phyloP scores from a whole-genome alignment of 2,888 invertebrate species.

The Halictus ligatus region DNA sequence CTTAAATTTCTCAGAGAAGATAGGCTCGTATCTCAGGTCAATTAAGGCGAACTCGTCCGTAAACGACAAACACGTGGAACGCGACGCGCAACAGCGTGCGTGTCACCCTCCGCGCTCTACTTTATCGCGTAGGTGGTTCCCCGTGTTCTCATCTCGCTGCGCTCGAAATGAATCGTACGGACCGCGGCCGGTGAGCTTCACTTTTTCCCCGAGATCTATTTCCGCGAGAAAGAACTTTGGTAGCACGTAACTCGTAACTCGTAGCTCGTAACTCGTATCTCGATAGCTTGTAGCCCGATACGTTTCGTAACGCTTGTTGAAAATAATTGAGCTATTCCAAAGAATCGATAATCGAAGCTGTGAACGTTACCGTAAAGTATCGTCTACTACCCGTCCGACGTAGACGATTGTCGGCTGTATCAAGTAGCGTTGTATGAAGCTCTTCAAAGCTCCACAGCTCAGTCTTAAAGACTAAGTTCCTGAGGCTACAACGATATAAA shows the following conservation, averaged over 20 bases:
- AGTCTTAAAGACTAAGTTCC: no score
- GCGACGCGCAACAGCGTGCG: conserved; percentile 34
- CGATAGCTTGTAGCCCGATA: neutral
- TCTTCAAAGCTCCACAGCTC: no score
- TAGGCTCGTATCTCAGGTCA: conserved; percentile 83
- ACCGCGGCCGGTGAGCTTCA: neutral
- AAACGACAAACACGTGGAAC: conserved; percentile 84
- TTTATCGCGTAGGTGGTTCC: conserved; percentile 62
- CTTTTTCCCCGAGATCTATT: neutral
- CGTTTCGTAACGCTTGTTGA: neutral
- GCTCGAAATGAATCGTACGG: neutral
- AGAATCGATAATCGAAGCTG: neutral
- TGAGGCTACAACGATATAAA: no score
- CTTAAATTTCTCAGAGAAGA: conserved; percentile 72
- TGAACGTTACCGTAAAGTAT: no score
- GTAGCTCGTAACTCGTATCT: no score
- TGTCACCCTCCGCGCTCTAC: conserved; percentile 52
- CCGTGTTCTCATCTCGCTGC: conserved; percentile 16
- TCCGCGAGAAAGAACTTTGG: neutral
- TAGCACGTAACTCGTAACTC: neutral
- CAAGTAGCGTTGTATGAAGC: no score
- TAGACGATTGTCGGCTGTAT: neutral
- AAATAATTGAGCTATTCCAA: neutral
- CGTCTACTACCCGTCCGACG: neutral
- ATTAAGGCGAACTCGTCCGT: conserved; percentile 83